Evolutionary conservation across 2,797 vertebrate genomes (phyloP).

Genomic region (Neopelma chrysocephalum): DNA sequence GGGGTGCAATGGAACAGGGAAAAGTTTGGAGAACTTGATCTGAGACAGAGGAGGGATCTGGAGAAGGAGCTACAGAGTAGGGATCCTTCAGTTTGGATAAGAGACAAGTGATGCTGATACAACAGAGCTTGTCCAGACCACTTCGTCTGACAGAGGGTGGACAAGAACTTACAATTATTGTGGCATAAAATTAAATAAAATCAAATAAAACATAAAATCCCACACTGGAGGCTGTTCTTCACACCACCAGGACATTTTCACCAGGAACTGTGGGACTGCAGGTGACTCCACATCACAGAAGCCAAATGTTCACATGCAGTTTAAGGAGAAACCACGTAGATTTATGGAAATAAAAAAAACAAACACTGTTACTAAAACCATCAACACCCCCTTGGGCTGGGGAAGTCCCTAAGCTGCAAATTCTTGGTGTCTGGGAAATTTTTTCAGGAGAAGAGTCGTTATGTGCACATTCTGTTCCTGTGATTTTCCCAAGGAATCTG

Average conservation of each 20-base stretch:
- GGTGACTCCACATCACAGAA: not conserved
- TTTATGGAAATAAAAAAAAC: not conserved
- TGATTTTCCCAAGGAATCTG: slow-evolving; percentile 10
- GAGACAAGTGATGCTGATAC: not conserved
- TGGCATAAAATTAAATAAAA: not conserved
- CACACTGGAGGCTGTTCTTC: not conserved
- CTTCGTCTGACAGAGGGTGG: not conserved
- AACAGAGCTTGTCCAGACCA: not conserved
- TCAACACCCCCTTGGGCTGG: slow-evolving; percentile 22
- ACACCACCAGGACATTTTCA: not conserved
- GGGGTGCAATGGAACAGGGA: not conserved
- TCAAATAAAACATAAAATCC: not conserved
- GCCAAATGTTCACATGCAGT: not conserved
- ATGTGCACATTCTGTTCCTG: slow-evolving; percentile 22
- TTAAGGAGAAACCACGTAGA: not conserved
- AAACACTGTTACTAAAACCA: not conserved
- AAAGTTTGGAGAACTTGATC: not conserved
- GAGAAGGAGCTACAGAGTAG: not conserved
- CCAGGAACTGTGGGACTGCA: not conserved
- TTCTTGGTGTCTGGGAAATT: not conserved
- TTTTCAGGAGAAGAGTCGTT: not conserved
- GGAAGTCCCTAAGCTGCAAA: slow-evolving; percentile 37
- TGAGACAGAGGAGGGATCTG: not conserved
- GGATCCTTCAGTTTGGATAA: not conserved
- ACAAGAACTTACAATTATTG: not conserved